Conservation (phyloP, 2,888 invertebrate genomes). For the Cerceris rybyensis region DNA sequence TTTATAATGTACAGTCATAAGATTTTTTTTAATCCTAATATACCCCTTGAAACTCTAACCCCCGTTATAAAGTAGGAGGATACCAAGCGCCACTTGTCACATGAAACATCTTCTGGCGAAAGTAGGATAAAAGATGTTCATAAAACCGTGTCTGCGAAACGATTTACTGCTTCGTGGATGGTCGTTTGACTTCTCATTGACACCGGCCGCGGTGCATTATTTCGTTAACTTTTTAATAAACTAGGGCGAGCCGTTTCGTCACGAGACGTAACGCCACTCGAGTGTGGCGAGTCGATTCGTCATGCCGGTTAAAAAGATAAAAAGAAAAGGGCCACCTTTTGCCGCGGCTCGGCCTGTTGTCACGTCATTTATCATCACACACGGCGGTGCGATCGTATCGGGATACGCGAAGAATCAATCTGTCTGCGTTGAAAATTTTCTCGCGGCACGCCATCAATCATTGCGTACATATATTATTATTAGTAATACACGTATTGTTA, state of each 20-base stretch:
- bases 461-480: constrained; percentile 6
- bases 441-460: constrained; percentile 34
- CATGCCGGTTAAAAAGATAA: constrained; percentile 44
- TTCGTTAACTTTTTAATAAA: constrained; percentile 63
- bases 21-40: too few species aligned
- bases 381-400: constrained; percentile 53
- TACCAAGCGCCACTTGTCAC: too few species aligned
- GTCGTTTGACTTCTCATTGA: constrained; percentile 3
- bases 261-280: constrained; percentile 48
- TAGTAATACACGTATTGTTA: constrained; percentile 2
- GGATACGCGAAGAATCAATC: constrained; percentile 56
- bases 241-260: constrained; percentile 35
- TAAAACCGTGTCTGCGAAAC: neutral
- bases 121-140: neutral
- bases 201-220: constrained; percentile 43
- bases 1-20: too few species aligned
- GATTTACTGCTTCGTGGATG: neutral
- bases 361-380: constrained; percentile 62
- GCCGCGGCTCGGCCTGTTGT: constrained; percentile 46
- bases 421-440: constrained; percentile 42
- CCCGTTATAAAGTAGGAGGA: too few species aligned
- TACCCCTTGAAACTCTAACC: too few species aligned
- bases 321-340: constrained; percentile 9
- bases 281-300: constrained; percentile 64
- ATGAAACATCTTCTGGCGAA: too few species aligned